These are phyloP conservation scores for Gavialis gangeticus DNA, from an alignment of 2,113 vertebrate genomes.

Conservation along the genomic window DNA sequence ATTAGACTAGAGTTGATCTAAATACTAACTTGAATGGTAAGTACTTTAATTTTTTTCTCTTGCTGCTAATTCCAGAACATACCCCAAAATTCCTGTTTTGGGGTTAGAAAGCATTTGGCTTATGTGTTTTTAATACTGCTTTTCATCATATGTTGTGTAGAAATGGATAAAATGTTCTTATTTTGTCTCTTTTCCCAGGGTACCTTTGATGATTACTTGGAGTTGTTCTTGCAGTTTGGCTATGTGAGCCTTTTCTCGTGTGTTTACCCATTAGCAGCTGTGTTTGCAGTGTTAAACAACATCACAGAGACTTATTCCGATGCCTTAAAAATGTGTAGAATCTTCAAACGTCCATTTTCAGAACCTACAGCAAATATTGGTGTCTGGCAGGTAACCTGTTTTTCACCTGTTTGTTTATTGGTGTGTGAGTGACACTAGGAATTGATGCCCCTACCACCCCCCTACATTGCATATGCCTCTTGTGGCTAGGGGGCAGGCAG, in stretches of 20 bases:
- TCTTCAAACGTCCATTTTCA: slow-evolving; percentile 95
- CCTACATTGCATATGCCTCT: too few relatives aligned
- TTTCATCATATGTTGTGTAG: neutral
- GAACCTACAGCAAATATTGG: slow-evolving; percentile 92
- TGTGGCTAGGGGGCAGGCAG: too few relatives aligned
- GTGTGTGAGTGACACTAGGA: too few relatives aligned
- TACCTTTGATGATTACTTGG: slow-evolving; percentile 98
- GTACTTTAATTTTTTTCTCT: neutral
- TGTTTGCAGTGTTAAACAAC: slow-evolving; percentile 96
- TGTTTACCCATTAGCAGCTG: slow-evolving; percentile 94
- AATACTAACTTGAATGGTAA: neutral
- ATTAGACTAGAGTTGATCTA: neutral
- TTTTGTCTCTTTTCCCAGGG: slow-evolving; percentile 82
- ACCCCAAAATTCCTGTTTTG: neutral
- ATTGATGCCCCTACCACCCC: too few relatives aligned
- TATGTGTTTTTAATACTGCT: neutral
- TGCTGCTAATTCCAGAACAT: neutral
- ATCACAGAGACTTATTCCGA: slow-evolving; percentile 95
- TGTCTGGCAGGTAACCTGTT: slow-evolving; percentile 93
- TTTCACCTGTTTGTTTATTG: neutral
- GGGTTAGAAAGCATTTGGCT: neutral
- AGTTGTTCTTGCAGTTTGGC: slow-evolving; percentile 94
- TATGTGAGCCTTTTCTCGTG: slow-evolving; percentile 99
- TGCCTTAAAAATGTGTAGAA: slow-evolving; percentile 95
- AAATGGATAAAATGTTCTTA: neutral